These are phyloP conservation scores for Phenacoccus solenopsis DNA, from an alignment of 1,140 invertebrate genomes.

Conservation along the genomic window DNA sequence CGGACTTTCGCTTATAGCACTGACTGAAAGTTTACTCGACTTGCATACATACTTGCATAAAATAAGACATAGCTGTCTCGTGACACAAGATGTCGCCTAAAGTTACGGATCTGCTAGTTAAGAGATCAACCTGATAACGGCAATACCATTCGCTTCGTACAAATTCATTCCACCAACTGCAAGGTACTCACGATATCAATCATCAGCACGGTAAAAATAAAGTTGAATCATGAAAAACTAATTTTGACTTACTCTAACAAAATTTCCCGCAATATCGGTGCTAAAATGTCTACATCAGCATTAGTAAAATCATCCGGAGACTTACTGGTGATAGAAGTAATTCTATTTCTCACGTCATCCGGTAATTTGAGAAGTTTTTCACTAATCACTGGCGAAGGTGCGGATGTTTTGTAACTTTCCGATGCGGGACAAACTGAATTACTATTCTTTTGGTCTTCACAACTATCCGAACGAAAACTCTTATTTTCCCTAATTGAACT, in stretches of 20 bases:
- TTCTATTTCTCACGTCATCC: neutral
- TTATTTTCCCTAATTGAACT: neutral
- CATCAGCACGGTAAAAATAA: neutral
- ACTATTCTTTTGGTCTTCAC: neutral
- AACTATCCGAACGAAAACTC: too few species aligned
- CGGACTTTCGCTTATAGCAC: too few species aligned
- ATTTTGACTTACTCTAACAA: neutral
- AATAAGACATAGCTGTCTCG: constrained; percentile 80
- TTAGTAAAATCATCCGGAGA: neutral
- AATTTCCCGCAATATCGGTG: neutral
- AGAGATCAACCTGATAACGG: constrained; percentile 79
- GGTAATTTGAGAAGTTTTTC: neutral
- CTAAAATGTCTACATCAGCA: neutral
- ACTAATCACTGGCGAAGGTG: neutral
- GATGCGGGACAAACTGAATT: neutral
- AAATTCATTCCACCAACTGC: constrained; percentile 41
- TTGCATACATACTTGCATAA: constrained; percentile 68
- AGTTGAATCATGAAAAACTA: neutral
- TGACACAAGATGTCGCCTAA: constrained; percentile 78
- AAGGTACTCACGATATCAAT: neutral
- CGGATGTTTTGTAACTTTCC: neutral
- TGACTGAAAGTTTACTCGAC: too few species aligned
- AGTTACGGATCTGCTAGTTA: constrained; percentile 60
- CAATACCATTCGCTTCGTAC: constrained; percentile 67
- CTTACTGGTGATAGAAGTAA: neutral